phyloP scores from a whole-genome alignment of 2,888 invertebrate species.

The Teleiodes luculella region DNA sequence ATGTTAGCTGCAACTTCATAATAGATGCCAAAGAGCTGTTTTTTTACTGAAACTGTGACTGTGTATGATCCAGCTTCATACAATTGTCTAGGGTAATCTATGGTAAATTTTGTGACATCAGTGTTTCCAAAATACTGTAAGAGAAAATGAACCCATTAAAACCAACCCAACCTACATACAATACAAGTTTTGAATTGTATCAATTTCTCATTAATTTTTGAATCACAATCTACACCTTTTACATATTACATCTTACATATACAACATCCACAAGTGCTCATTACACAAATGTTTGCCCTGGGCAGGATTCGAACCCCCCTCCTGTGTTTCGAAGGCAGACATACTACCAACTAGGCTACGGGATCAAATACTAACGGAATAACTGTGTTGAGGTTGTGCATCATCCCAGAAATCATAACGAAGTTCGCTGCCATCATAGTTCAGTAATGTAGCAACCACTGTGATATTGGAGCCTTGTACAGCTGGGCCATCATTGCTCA shows the following conservation, averaged over 20 bases:
- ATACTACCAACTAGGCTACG: too few relatives aligned
- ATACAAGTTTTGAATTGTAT: too few relatives aligned
- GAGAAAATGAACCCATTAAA: too few relatives aligned
- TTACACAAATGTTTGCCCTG: too few relatives aligned
- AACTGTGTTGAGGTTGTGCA: slow-evolving; percentile 68
- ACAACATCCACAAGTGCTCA: too few relatives aligned
- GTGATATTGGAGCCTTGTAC: slow-evolving; percentile 85
- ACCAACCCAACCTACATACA: too few relatives aligned
- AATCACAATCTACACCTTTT: too few relatives aligned
- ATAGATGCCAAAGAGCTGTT: slow-evolving; percentile 60
- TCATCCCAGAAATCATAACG: slow-evolving; percentile 82
- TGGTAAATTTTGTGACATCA: slow-evolving; percentile 80
- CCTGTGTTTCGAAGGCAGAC: too few relatives aligned
- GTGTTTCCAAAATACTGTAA: slow-evolving; percentile 62
- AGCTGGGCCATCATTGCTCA: slow-evolving; percentile 82
- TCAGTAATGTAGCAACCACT: slow-evolving; percentile 80
- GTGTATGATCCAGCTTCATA: slow-evolving; percentile 80
- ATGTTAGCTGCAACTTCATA: slow-evolving; percentile 36
- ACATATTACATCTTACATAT: too few relatives aligned
- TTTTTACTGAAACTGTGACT: slow-evolving; percentile 73
- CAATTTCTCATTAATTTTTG: too few relatives aligned
- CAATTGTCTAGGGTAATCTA: slow-evolving; percentile 74
- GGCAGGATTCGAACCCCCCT: too few relatives aligned
- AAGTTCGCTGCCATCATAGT: slow-evolving; percentile 52
- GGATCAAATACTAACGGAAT: slow-evolving; percentile 66